Conservation (phyloP, 2,113 vertebrate species). For the Ciconia boyciana region DNA sequence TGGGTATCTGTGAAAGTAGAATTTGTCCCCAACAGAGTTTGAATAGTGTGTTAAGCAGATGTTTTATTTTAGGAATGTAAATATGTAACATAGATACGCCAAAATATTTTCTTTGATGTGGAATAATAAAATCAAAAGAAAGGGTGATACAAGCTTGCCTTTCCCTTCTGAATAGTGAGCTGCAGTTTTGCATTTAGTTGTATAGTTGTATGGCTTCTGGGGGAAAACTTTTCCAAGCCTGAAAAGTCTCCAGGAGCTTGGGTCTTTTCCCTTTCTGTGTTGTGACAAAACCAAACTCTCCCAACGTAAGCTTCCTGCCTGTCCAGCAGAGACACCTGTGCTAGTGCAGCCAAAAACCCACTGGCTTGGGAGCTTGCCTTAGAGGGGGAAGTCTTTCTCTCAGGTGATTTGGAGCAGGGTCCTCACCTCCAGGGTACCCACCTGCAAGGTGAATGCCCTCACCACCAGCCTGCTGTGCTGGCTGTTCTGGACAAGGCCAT, state of each 20-base stretch:
- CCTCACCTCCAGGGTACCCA: fast-evolving
- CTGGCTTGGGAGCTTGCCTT: background rate
- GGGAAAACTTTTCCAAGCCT: background rate
- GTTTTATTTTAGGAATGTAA: constrained; percentile 35
- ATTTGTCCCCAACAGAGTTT: background rate
- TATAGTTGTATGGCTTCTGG: background rate
- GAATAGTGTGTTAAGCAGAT: constrained; percentile 1
- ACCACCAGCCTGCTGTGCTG: background rate
- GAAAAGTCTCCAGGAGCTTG: background rate
- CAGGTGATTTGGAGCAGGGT: background rate
- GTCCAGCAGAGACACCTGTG: background rate
- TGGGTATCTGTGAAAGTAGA: background rate
- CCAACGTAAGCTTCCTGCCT: fast-evolving
- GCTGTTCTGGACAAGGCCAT: background rate
- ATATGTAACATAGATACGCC: constrained; percentile 11
- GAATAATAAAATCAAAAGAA: constrained; percentile 31
- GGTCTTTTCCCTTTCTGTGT: background rate
- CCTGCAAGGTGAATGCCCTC: background rate
- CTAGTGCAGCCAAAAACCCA: background rate
- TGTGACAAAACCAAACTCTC: background rate
- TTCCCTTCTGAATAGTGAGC: background rate
- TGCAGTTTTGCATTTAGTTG: background rate
- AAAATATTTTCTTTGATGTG: constrained; percentile 57
- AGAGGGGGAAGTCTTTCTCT: background rate
- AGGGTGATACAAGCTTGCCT: background rate